Base-by-base conservation (phyloP, 23 tunicate species). In the Trididemnum miniatum region DNA sequence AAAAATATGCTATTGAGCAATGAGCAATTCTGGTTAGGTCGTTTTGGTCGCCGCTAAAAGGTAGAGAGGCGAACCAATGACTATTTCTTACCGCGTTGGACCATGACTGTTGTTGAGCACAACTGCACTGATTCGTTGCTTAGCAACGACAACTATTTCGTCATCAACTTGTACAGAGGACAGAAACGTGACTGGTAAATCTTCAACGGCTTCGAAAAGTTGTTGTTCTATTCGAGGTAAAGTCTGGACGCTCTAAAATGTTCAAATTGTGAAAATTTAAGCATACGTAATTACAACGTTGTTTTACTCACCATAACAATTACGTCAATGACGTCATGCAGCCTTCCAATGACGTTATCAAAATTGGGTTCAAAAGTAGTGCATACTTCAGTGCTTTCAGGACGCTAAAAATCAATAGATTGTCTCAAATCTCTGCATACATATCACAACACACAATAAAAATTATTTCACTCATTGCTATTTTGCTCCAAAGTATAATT, bases 61-160 rank as follows among this genome's bases (percentile, higher is more conserved):
- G n/a, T n/a, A n/a, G n/a, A n/a, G n/a, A n/a, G n/a, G n/a, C n/a
- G n/a, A n/a, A n/a, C n/a, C n/a, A n/a, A n/a, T n/a, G n/a, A n/a
- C n/a, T n/a, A n/a, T n/a, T n/a, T n/a, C n/a, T 59, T 39, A 89
- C 96, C 85, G 81, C 31, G 84, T 82, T 2, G 97, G 97, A 1
- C 97, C 97, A 67, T 86, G 84, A 40, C 97, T 85, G 51, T 91
- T 91, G 73, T 75, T 81, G 22, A 71, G 81, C 20, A 86, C 82
- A 30, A 86, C 90, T 0, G 90, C 87, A 34, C 90, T 82, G 32
- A 91, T 81, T 5, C 97, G 90, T 86, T 85, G 97, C 72, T 91
- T 91, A 29, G 97, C 90, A 77, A 86, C 97, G 44, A 81, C 75
- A 31, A 91, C 97, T n/a, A 91, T 82, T 77, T 91, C 97, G 50